Base-by-base conservation (phyloP, 2,797 vertebrate species). In the Lutra lutra region DNA sequence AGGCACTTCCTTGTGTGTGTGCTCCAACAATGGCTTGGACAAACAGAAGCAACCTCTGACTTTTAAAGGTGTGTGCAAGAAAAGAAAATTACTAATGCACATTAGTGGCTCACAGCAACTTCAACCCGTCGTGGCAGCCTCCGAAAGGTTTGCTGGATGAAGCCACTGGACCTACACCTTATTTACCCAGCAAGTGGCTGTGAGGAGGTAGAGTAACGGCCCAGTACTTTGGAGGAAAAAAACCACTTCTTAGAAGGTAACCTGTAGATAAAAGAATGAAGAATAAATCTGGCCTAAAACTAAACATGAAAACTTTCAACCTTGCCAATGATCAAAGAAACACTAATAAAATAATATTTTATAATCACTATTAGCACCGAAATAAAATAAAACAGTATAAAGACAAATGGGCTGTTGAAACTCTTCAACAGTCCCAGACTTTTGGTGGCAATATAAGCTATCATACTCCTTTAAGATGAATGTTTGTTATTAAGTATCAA, bases 271-370 rank as follows among this genome's bases (percentile, higher is more conserved):
- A 60, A 8, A 20, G 43, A 85, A 82, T 43, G 48, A 60, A 40
- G n/a, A 96, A 82, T 43, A 90, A 86, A 95, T 93, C 4, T 80
- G 84, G 60, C 40, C 60, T 82, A 43, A 92, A 93, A 83, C 35
- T 51, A 95, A 95, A 87, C 13, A 23, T 78, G 70, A 92, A 79
- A 87, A 93, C 2, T n/a, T 58, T 29, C 56, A 79, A 35, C n/a
- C 18, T n/a, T 62, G 56, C 20, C 51, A 75, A 48, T 20, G 12
- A 86, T n/a, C 77, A 72, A 70, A 90, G 82, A 68, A 95, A 94
- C 38, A 77, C 29, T n/a, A 85, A 85, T 77, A 66, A 91, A 68
- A 32, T 7, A 93, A 32, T 46, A 56, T 79, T 43, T 95, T 38
- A 29, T 35, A 79, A 64, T 56, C 58, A 18, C 2, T 68, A 10